These are phyloP conservation scores for Lepilemur septentrionalis DNA, from an alignment of 2,797 vertebrate genomes.

Conservation along the genomic window DNA sequence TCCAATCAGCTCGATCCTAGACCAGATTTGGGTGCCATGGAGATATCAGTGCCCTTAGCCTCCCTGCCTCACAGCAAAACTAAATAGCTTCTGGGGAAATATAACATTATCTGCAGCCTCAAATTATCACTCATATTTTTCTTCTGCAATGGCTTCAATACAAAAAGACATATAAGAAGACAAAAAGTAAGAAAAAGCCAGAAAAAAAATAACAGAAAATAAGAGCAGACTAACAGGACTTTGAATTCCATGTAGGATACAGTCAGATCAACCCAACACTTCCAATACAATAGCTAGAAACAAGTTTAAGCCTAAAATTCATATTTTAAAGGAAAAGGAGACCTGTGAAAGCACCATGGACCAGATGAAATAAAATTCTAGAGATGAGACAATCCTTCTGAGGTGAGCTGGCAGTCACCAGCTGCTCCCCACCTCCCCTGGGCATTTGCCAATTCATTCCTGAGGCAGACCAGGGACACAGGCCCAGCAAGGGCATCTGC, in stretches of 20 bases:
- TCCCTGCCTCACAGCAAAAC: neutral
- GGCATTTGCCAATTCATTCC: neutral
- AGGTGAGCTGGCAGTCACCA: neutral
- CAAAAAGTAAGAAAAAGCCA: neutral
- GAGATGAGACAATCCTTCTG: neutral
- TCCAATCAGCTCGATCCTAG: neutral
- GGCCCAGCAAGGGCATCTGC: too few relatives aligned
- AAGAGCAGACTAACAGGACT: neutral
- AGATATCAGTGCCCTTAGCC: neutral
- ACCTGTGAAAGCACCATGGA: neutral
- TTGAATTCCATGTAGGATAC: neutral
- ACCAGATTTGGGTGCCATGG: neutral
- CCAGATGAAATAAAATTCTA: neutral
- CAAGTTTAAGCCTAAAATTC: too few relatives aligned
- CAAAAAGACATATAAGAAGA: neutral
- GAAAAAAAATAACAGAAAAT: neutral
- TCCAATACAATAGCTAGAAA: neutral
- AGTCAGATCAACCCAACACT: neutral
- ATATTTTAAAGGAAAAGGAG: neutral
- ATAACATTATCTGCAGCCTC: neutral
- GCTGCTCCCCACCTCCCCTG: neutral
- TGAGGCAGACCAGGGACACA: neutral
- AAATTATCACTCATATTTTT: neutral
- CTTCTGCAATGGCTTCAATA: neutral
- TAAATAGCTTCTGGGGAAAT: neutral